A percentile compares a stretch with the other conserved stretches of the same genome.
Evolutionary conservation across 2,113 vertebrate genomes (phyloP).

Genomic region (Misgurnus mizolepis): DNA sequence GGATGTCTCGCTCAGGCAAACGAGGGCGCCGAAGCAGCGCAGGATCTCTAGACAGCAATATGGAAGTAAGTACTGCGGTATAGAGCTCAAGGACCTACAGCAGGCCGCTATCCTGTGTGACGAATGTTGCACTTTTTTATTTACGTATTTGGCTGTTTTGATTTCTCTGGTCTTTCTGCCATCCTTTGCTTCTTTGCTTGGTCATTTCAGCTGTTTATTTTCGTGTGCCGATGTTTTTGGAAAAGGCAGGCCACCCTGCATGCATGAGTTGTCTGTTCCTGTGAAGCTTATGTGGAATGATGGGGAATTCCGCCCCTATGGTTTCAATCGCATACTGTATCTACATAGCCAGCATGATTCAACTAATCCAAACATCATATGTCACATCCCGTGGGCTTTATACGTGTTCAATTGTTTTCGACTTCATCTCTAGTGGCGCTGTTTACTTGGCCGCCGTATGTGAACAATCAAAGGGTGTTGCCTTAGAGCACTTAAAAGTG

Average conservation of each 20-base stretch:
- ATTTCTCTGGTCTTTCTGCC: constrained; percentile 43
- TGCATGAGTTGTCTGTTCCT: constrained; percentile 33
- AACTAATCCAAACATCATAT: constrained; percentile 13
- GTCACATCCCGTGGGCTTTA: not conserved
- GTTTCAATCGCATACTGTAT: constrained; percentile 12
- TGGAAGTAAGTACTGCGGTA: constrained; percentile 88
- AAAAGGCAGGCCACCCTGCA: constrained; percentile 29
- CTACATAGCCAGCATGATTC: constrained; percentile 29
- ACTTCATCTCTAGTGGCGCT: not conserved
- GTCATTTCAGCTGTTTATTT: constrained; percentile 12
- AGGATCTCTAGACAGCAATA: constrained; percentile 99
- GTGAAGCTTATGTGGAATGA: constrained; percentile 31
- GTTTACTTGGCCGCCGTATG: constrained; percentile 16
- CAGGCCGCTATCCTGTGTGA: constrained; percentile 79
- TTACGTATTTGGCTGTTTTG: constrained; percentile 28
- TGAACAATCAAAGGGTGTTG: constrained; percentile 16
- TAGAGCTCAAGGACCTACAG: constrained; percentile 76
- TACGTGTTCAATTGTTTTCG: constrained; percentile 3
- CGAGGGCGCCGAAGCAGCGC: constrained; percentile 99
- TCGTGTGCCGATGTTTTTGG: constrained; percentile 33
- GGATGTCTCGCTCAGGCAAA: constrained; percentile 99
- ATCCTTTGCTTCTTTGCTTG: constrained; percentile 32
- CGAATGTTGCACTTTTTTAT: constrained; percentile 70
- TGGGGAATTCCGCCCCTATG: constrained; percentile 13
- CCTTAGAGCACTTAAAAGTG: constrained; percentile 7